These are phyloP conservation scores for Anticlea derivata DNA, from an alignment of 2,888 invertebrate genomes.

Conservation along the genomic window DNA sequence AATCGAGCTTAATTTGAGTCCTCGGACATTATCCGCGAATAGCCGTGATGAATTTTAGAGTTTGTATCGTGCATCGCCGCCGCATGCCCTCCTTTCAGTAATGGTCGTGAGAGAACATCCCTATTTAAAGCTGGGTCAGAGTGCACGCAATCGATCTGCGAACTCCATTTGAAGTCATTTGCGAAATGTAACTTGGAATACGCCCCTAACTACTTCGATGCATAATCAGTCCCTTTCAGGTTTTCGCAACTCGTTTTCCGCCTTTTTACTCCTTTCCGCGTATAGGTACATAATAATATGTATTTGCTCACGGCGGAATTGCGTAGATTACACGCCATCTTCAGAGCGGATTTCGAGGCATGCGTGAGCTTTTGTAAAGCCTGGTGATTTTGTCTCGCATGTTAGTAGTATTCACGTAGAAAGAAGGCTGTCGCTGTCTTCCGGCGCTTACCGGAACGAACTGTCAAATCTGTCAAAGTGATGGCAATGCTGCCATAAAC, in stretches of 20 bases:
- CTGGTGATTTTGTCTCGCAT: conserved; percentile 12
- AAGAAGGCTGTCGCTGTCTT: background rate
- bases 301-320: conserved; percentile 46
- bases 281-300: conserved; percentile 46
- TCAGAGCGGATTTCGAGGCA: conserved; percentile 8
- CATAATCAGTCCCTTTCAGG: conserved; percentile 42
- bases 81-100: conserved; percentile 69
- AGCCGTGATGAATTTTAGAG: conserved; percentile 63
- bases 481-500: background rate
- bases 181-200: conserved; percentile 14
- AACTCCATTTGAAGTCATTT: conserved; percentile 21
- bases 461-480: too few relatives aligned
- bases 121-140: conserved; percentile 53
- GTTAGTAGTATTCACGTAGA: conserved; percentile 7
- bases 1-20: conserved; percentile 61
- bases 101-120: conserved; percentile 54
- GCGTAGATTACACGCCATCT: conserved; percentile 17
- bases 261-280: conserved; percentile 39
- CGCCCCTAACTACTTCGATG: conserved; percentile 29
- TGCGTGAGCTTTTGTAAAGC: conserved; percentile 8
- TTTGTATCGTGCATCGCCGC: conserved; percentile 46
- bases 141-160: conserved; percentile 16
- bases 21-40: conserved; percentile 51
- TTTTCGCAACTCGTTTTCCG: conserved; percentile 29
- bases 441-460: background rate